Evolutionary conservation across 1,140 invertebrate species (phyloP), one percentile per base, ranked within the genome.

Genomic region (Drosophila lacertosa): DNA sequence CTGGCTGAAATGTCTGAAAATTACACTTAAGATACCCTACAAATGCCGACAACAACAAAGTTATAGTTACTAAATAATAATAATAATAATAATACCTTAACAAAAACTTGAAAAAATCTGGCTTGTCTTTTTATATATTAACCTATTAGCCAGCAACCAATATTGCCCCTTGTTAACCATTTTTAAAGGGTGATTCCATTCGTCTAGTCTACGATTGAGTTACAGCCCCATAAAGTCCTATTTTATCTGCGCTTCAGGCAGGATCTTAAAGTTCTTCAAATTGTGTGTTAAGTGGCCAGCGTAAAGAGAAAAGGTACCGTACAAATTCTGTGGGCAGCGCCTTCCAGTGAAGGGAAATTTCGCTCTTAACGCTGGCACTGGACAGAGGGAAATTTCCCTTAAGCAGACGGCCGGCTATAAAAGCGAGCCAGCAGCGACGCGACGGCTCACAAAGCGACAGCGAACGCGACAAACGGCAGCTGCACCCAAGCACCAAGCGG

Each of bases 401-500:
- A 29, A 33, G 37, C 45, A 18, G 4, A 20, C 13, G 6, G 67
- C 62, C 45, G 51, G 29, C 51, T 71, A 71, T 71, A 71, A 71
- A 71, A 71, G 62, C 60, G 62, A 44, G 53, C 6, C 9, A 35
- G 11, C 29, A 22, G 53, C 67, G 42, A 37, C 2, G 53, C 67
- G 37, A n/a, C 29, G 59, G 26, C 53, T 29, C 62, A 71, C 44
- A 55, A 57, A 24, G 60, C 60, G 67, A 70, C 60, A 44, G 59
- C 18, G 33, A 50, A 50, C 42, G 60, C 40, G 29, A 42, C 67
- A n/a, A n/a, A 60, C 45, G 51, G 15, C 58, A 40, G 35, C 35
- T 60, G 22, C 22, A 13, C 11, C 7, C 0, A 6, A 24, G 51
- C 16, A 13, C 2, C 1, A 40, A 37, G 10, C 16, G 24, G 9